Evolutionary conservation across 2,797 vertebrate genomes (phyloP), one percentile per base, ranked within the genome.

Genomic region (Macroramphosus scolopax): DNA sequence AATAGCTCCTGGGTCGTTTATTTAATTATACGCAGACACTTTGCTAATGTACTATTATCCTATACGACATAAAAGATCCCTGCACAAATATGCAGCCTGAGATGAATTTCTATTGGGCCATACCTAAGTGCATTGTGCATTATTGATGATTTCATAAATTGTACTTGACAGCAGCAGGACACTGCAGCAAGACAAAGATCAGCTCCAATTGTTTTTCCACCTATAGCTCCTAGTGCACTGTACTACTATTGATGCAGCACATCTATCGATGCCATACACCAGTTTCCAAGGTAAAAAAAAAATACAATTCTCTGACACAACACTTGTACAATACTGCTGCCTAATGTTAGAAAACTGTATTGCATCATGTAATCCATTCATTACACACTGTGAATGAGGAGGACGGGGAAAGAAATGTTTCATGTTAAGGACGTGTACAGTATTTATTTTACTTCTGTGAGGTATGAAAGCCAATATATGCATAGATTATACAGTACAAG

Each of bases 401-500:
- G 29, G 57, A 66, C 17, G 25, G 35, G 29, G 38, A 53, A 62
- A 46, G 52, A 46, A 32, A 56, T 38, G 56, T 61, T 74, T 74
- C 4, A 58, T 48, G 62, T 71, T 46, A 35, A 71, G 62, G 50
- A 87, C 35, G 77, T 89, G 88, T 89, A 89, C 81, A 90, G 86
- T 89, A 90, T 90, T 90, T 89, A 89, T 89, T 89, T 82, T 79
- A 80, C 82, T 85, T 81, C 79, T 77, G 41, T 75, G 72, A 66
- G 59, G 61, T 49, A 76, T 74, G 66, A 77, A 58, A 78, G 68
- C 63, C 85, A 83, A 71, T 83, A 78, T 61, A 79, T 76, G 55
- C 39, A 67, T 55, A 41, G 51, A 45, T 54, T 59, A 51, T 47
- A 54, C 14, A 51, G 63, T 67, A 41, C 43, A 56, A 72, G 48